Evolutionary conservation across 1,140 invertebrate genomes (phyloP), one percentile per base, ranked within the genome.

Genomic region (Formica selysi): DNA sequence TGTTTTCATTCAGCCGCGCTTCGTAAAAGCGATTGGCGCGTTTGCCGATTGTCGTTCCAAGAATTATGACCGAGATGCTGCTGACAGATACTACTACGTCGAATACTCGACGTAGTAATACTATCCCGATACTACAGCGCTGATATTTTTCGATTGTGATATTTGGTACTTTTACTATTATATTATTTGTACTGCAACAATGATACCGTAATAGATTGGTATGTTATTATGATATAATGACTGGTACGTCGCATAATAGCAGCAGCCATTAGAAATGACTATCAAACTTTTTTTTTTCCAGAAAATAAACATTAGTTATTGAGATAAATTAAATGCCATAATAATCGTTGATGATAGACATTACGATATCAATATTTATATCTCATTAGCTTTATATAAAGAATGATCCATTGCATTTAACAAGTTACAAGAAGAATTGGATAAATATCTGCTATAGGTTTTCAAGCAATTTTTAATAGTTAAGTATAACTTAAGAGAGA

Each of bases 1-100:
- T 67, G 70, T 38, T 81, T 86, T 76, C 87, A 83, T 89, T 89
- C 76, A 83, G 68, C 67, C 48, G 71, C 57, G 51, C 57, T 59
- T 44, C 26, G 67, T 36, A 36, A 59, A 51, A 65, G 57, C 16
- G 22, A 16, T 51, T 51, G 51, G 22, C n/a, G 8, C 81, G 54
- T 51, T 51, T 19, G 48, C 44, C 16, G 38, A 61, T 73, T 61
- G 67, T 81, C 76, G 84, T 81, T 89, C 84, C 70, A 73, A 89
- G 11, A 54, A 44, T 88, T 88, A 80, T 64, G 68, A 80, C n/a
- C 48, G 0, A 13, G 11, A 38, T 54, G 78, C 11, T 68, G 22
- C 1, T 48, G 38, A 59, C n/a, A 4, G 36, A 70, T 36, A 57
- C 26, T 16, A 51, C 26, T n/a, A 61, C 29, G 36, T 8, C 11